Evolutionary conservation across 2,113 vertebrate genomes (phyloP), one percentile per base, ranked within the genome.

Genomic region (Varanus komodoensis): DNA sequence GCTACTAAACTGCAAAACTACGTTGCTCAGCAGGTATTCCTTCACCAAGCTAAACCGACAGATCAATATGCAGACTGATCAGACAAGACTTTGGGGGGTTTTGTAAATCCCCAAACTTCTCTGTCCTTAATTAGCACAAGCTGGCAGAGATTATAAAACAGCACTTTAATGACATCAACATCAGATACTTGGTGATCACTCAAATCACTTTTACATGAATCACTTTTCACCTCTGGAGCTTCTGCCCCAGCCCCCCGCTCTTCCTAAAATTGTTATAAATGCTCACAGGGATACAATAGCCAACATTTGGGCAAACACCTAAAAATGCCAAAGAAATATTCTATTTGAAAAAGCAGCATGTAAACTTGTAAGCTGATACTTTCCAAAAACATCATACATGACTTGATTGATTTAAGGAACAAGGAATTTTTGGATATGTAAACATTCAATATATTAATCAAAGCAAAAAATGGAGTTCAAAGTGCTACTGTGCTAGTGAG

Each of bases 81-180:
- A 93, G 94, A 96, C 90, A 82, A 96, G 96, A 97, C 97, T 97
- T 94, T 94, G 93, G 94, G 88, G 97, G 96, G 93, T 96, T 97
- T 44, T 95, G 87, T 94, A 92, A 91, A 96, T 96, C 97, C 96
- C 97, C 96, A 96, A 90, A 95, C 91, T 91, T 97, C 97, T 98
- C 97, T 98, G 97, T 97, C 97, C 93, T 95, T 96, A 96, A 97
- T 96, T 97, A 97, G 96, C 97, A 97, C 96, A 96, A 98, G 94
- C 95, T 96, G 97, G 97, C 97, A 97, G 97, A 98, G 97, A 97
- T 96, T 95, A 96, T 95, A 97, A 98, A 97, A 97, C 96, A 98
- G 99, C 99, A 99, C 99, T 99, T 99, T 99, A 99, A 98, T 96
- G 96, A 98, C 98, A 97, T 97, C 97, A 96, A 96, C 96, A 98